Conservation (phyloP, 2,797 vertebrate genomes). For the Ammospiza maritima region DNA sequence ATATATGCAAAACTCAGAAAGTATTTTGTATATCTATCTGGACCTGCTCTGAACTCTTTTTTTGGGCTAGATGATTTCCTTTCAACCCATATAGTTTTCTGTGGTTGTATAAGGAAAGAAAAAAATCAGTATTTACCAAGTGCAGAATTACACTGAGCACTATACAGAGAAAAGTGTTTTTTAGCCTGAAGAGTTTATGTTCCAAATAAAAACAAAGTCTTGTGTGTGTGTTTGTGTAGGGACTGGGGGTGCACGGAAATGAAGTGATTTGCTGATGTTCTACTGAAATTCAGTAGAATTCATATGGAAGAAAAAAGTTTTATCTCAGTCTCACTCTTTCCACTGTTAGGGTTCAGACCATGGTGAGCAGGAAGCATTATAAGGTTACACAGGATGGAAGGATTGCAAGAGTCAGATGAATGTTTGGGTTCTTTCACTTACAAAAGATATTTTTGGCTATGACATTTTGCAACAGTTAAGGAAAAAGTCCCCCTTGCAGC, state of each 20-base stretch:
- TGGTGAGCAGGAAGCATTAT: neutral
- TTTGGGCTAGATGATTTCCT: neutral
- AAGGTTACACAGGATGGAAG: slow-evolving; percentile 4
- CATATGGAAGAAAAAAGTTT: neutral
- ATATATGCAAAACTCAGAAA: neutral
- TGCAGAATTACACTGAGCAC: neutral
- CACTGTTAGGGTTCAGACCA: neutral
- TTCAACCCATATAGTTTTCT: neutral
- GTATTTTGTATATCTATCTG: neutral
- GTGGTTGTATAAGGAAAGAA: neutral
- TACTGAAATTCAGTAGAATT: neutral
- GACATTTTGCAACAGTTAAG: slow-evolving; percentile 13
- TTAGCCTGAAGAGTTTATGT: neutral
- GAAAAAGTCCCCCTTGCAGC: neutral
- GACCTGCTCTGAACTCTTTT: neutral
- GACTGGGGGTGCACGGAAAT: neutral
- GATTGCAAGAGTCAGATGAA: neutral
- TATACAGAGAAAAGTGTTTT: neutral
- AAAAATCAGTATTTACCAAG: neutral
- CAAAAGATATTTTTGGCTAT: slow-evolving; percentile 16
- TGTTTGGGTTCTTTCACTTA: neutral
- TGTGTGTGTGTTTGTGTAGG: neutral
- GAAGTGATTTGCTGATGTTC: neutral
- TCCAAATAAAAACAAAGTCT: neutral
- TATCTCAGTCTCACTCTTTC: neutral